A percentile compares a stretch with the other conserved stretches of the same genome.
Evolutionary conservation across 2,113 vertebrate species (phyloP).

Genomic region (Spea multiplicata): DNA sequence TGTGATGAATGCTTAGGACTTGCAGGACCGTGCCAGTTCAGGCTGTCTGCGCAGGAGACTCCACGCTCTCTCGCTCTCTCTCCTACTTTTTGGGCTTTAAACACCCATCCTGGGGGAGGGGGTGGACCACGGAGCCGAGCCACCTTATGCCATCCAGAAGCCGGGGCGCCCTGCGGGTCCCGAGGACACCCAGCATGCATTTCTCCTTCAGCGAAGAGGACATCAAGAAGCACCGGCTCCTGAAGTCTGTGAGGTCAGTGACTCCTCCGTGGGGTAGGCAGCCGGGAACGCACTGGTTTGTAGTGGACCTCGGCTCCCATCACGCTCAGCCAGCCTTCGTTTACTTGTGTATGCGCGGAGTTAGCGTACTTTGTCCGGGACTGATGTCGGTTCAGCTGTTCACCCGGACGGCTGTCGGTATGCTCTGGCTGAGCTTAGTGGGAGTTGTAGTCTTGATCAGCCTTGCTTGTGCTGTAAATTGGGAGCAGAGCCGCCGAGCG

Average conservation of each 20-base stretch:
- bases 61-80: too few species aligned
- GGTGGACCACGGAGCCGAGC: neutral
- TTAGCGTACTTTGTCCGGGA: too few species aligned
- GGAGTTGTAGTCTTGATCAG: too few species aligned
- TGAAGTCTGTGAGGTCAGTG: slow-evolving; percentile 64
- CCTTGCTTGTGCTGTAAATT: too few species aligned
- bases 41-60: neutral
- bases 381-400: too few species aligned
- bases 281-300: too few species aligned
- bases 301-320: neutral
- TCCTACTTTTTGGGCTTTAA: neutral
- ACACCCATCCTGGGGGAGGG: slow-evolving; percentile 2
- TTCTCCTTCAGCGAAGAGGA: slow-evolving; percentile 67
- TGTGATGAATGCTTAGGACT: slow-evolving; percentile 37
- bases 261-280: neutral
- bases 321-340: neutral
- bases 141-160: slow-evolving; percentile 50
- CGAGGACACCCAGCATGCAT: slow-evolving; percentile 45
- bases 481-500: too few species aligned
- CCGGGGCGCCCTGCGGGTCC: slow-evolving; percentile 43
- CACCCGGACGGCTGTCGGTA: too few species aligned
- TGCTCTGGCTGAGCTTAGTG: too few species aligned
- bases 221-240: slow-evolving; percentile 52
- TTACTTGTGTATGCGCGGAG: too few species aligned
- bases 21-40: slow-evolving; percentile 19